Evolutionary conservation across 92 coral and sea anemone genomes (phyloP).

Genomic region (Zoanthus sociatus): DNA sequence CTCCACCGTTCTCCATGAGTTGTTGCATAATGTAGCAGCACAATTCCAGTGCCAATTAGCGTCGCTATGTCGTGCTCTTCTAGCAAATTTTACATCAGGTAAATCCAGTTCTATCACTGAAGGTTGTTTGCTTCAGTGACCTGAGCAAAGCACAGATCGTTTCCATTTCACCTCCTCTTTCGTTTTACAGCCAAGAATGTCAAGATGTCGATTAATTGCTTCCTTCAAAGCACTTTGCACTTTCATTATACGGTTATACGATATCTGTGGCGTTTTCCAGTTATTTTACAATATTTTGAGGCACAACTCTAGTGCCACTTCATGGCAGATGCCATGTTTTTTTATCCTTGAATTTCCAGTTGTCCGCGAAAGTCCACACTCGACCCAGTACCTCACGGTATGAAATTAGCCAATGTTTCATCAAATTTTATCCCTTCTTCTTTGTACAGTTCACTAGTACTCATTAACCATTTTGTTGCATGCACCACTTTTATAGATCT

Average conservation of each 20-base stretch:
- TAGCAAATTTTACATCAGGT: slow-evolving; percentile 18
- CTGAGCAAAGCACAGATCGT: slow-evolving; percentile 41
- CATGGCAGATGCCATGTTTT: slow-evolving; percentile 17
- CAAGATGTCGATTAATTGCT: slow-evolving; percentile 14
- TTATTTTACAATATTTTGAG: slow-evolving; percentile 16
- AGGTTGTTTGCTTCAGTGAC: slow-evolving; percentile 56
- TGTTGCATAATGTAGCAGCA: too few species aligned
- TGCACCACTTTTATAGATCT: too few species aligned
- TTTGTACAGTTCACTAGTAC: neutral
- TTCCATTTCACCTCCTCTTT: slow-evolving; percentile 39
- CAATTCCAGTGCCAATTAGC: neutral
- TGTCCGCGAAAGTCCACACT: slow-evolving; percentile 45
- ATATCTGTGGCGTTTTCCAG: slow-evolving; percentile 5
- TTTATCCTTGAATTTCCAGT: neutral
- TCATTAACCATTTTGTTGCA: neutral
- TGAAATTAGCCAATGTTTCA: slow-evolving; percentile 31
- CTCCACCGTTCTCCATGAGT: too few species aligned
- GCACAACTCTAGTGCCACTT: slow-evolving; percentile 11
- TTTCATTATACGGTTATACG: neutral
- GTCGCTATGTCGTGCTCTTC: slow-evolving; percentile 32
- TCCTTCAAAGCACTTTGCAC: slow-evolving; percentile 8
- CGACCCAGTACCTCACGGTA: slow-evolving; percentile 50
- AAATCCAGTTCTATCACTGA: neutral
- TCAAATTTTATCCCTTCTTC: neutral
- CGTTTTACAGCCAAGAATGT: slow-evolving; percentile 13